Evolutionary conservation across 1,140 invertebrate species (phyloP).

Genomic region (Drosophila teissieri): DNA sequence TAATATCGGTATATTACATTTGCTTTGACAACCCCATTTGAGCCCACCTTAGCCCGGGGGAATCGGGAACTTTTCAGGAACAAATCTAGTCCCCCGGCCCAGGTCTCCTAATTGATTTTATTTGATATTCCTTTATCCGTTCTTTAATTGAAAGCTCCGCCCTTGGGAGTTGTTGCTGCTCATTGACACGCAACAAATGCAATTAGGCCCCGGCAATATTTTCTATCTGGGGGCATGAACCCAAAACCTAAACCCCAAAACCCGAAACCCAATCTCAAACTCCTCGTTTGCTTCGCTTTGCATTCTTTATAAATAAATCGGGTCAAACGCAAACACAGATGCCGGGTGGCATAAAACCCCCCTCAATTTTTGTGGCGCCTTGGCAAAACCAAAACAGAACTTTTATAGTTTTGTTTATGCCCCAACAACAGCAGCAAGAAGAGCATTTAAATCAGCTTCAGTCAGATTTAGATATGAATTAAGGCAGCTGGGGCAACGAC

Average conservation of each 20-base stretch:
- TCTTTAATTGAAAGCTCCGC: constrained; percentile 21
- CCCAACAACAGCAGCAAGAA: constrained; percentile 54
- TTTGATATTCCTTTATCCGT: constrained; percentile 13
- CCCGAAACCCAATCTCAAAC: not conserved
- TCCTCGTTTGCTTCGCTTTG: constrained; percentile 9
- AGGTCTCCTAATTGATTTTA: constrained; percentile 37
- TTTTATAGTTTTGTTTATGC: constrained; percentile 80
- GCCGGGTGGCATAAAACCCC: constrained; percentile 2
- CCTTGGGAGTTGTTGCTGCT: constrained; percentile 8
- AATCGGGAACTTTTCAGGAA: not conserved
- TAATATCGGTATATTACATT: too few species aligned
- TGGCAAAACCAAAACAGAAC: constrained; percentile 38
- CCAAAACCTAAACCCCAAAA: not conserved
- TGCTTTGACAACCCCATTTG: not conserved
- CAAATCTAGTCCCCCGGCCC: not conserved
- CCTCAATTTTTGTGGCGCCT: constrained; percentile 66
- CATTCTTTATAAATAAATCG: constrained; percentile 71
- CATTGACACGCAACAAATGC: constrained; percentile 49
- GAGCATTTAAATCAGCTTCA: constrained; percentile 31
- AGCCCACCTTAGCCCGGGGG: not conserved
- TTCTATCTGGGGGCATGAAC: constrained; percentile 19
- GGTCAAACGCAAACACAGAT: constrained; percentile 49
- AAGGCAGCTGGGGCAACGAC: constrained; percentile 12
- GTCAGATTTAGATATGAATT: constrained; percentile 47
- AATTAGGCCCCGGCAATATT: constrained; percentile 37